phyloP scores from a whole-genome alignment of 2,113 vertebrate species.

The Orthonyx spaldingii region DNA sequence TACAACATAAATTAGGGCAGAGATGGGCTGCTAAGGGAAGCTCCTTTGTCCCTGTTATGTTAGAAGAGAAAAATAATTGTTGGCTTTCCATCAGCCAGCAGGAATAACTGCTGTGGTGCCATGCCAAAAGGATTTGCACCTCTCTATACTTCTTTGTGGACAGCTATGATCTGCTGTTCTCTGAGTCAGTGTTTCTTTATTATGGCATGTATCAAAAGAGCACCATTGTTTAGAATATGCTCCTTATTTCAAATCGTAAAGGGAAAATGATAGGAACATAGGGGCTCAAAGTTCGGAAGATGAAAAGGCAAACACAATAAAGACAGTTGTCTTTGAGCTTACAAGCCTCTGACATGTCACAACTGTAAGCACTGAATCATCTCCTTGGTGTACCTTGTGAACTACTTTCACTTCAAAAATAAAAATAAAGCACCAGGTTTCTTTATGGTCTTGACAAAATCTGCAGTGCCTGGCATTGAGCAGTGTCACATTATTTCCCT shows the following conservation, averaged over 20 bases:
- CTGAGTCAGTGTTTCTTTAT: conserved; percentile 38
- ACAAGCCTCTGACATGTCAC: conserved; percentile 49
- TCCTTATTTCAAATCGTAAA: conserved; percentile 30
- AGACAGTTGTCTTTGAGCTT: conserved; percentile 55
- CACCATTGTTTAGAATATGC: conserved; percentile 56
- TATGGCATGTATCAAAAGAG: conserved; percentile 41
- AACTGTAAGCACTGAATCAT: conserved; percentile 47
- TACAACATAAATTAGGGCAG: conserved; percentile 30
- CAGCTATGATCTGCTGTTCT: conserved; percentile 45
- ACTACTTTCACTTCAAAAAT: conserved; percentile 56
- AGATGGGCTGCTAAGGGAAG: conserved; percentile 16
- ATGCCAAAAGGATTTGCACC: conserved; percentile 53
- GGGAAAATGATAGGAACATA: conserved; percentile 40
- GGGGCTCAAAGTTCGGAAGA: conserved; percentile 54
- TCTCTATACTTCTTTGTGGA: conserved; percentile 50
- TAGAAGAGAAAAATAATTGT: conserved; percentile 56
- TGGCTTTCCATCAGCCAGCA: conserved; percentile 41
- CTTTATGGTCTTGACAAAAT: conserved; percentile 27
- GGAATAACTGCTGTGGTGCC: conserved; percentile 23
- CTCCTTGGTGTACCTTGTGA: conserved; percentile 40
- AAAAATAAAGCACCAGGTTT: conserved; percentile 13
- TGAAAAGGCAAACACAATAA: conserved; percentile 63
- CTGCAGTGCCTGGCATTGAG: background rate
- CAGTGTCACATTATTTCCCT: background rate
- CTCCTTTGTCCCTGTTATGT: conserved; percentile 8